Base-by-base conservation (phyloP, 2,888 invertebrate species). In the Watsonalla binaria region DNA sequence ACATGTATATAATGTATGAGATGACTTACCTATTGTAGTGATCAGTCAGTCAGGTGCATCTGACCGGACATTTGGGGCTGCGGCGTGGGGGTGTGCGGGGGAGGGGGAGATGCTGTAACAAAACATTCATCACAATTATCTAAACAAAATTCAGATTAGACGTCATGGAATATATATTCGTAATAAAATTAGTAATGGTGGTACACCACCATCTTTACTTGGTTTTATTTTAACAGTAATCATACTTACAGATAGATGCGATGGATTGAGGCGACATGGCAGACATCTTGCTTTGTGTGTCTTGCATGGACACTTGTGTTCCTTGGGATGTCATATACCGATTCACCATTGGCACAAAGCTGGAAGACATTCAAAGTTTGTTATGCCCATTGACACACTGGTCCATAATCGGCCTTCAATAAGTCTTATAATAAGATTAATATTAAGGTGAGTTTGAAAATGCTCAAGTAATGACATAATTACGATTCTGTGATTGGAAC, bases 311-410 rank as follows among this genome's bases (percentile, higher is more conserved):
- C 61, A 91, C 90, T 73, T 91, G 91, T 34, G 91, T 91, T 64
- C 91, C 91, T 67, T 91, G 91, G 4, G 91, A 91, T 54, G 91
- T 91, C 90, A 91, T 90, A 70, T 91, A 91, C 52, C 91, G 89
- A 70, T 90, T 90, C 72, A 90, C 91, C 85, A 91, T 84, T 55
- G 91, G 91, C 63, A 89, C 91, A 66, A 91, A 91, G 66, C 91
- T 91, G 78, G 34, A 78, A 80, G 42, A 58, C 8, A 64, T 48
- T 45, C 48, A 51, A 55, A 55, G 37, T 42, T 8, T n/a, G n/a
- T 5, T 37, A 8, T 37, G 6, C 6, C 9, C 6, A 37, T 37
- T 37, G 9, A 2, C 37, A 37, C 37, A 37, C 37, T 24, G 24
- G 24, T 24, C n/a, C n/a, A n/a, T n/a, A n/a, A n/a, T n/a, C 4